These are phyloP conservation scores for Lipophrys pholis DNA, from an alignment of 2,113 vertebrate species.

Conservation along the genomic window DNA sequence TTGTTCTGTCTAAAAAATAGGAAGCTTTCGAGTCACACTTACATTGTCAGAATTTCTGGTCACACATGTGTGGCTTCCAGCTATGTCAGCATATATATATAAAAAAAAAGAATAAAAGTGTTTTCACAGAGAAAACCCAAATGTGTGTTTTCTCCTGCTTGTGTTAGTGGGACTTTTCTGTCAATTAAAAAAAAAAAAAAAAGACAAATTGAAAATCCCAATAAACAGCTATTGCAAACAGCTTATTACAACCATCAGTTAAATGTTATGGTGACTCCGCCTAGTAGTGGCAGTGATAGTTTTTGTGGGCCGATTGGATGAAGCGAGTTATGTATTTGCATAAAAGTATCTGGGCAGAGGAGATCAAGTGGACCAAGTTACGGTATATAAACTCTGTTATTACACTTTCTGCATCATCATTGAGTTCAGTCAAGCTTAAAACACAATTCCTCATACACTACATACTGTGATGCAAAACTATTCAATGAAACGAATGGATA, in stretches of 20 bases:
- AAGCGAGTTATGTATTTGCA: background rate
- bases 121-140: conserved; percentile 11
- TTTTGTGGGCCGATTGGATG: background rate
- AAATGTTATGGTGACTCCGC: background rate
- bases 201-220: background rate
- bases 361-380: background rate
- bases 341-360: background rate
- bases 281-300: background rate
- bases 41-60: conserved; percentile 52
- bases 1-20: conserved; percentile 69
- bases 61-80: conserved; percentile 26
- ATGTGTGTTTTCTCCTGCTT: conserved; percentile 7
- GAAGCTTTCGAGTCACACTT: conserved; percentile 59
- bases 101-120: too few relatives aligned
- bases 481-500: too few relatives aligned
- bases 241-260: background rate
- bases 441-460: too few relatives aligned
- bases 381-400: background rate
- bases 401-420: background rate
- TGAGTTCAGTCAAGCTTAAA: background rate
- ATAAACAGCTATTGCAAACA: background rate
- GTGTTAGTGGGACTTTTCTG: background rate
- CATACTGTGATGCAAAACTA: too few relatives aligned
- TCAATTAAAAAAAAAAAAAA: background rate
- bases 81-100: conserved; percentile 19